Evolutionary conservation across 2,797 vertebrate species (phyloP).

Genomic region (Knipowitschia caucasica): DNA sequence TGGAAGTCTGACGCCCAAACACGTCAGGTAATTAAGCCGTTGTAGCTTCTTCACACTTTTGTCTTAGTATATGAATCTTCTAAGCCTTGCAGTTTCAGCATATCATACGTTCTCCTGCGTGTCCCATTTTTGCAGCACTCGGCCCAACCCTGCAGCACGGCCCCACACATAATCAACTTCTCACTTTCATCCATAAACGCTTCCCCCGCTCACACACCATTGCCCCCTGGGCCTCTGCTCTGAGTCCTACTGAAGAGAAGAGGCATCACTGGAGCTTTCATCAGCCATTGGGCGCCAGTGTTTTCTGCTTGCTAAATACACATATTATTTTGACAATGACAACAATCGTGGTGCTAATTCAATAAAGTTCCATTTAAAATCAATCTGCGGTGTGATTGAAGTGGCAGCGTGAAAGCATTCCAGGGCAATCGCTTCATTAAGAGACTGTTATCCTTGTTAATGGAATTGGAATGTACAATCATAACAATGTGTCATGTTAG

Average conservation of each 20-base stretch:
- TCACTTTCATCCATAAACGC: conserved; percentile 45
- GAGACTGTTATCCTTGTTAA: conserved; percentile 20
- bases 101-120: conserved; percentile 31
- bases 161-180: conserved; percentile 40
- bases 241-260: conserved; percentile 12
- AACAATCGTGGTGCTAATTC: conserved; percentile 16
- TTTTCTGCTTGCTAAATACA: conserved; percentile 1
- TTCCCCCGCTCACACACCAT: conserved; percentile 23
- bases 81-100: conserved; percentile 6
- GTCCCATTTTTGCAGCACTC: conserved; percentile 23
- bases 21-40: no score
- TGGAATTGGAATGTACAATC: no score
- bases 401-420: conserved; percentile 10
- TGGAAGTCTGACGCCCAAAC: no score
- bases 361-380: conserved; percentile 24
- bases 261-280: not conserved
- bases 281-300: no score
- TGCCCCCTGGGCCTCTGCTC: conserved; percentile 27
- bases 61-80: no score
- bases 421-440: conserved; percentile 23
- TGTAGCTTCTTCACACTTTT: no score
- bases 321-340: conserved; percentile 5
- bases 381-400: conserved; percentile 22
- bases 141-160: conserved; percentile 29
- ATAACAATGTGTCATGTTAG: no score